A percentile compares a stretch with the other conserved stretches of the same genome.
Evolutionary conservation across 2,888 invertebrate genomes (phyloP).

Genomic region (Baronia brevicornis): DNA sequence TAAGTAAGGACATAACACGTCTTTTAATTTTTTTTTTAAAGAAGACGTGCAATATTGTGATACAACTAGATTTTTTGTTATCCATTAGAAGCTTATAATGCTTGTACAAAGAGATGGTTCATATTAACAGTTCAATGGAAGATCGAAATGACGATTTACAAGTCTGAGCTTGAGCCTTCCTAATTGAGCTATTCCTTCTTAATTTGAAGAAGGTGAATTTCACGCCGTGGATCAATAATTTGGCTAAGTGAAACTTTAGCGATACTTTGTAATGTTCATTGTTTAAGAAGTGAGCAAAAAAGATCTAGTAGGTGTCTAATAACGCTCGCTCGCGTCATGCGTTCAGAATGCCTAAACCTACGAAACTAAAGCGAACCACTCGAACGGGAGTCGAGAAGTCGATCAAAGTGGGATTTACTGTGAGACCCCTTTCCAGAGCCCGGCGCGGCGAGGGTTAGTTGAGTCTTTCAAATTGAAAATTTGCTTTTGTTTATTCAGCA

Average conservation of each 20-base stretch:
- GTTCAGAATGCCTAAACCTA: slow-evolving; percentile 41
- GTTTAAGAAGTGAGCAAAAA: slow-evolving; percentile 19
- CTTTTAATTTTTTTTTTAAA: no score
- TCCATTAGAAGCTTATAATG: no score
- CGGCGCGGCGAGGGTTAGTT: slow-evolving; percentile 34
- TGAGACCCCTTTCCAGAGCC: slow-evolving; percentile 33
- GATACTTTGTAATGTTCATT: slow-evolving; percentile 14
- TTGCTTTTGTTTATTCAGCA: slow-evolving; percentile 57
- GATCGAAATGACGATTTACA: no score
- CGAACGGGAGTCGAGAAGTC: slow-evolving; percentile 40
- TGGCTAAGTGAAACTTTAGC: slow-evolving; percentile 10
- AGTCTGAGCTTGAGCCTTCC: no score
- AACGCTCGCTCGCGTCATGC: slow-evolving; percentile 30
- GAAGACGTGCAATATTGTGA: no score
- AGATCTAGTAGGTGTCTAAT: slow-evolving; percentile 22
- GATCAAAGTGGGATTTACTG: slow-evolving; percentile 65
- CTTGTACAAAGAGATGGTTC: no score
- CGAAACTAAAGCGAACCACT: slow-evolving; percentile 42
- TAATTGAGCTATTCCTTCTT: no score
- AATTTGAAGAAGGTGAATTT: no score
- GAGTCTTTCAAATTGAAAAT: slow-evolving; percentile 55
- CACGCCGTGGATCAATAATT: no score
- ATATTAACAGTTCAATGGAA: no score
- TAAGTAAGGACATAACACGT: no score
- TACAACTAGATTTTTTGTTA: no score